Evolutionary conservation across 1,140 invertebrate genomes (phyloP).

Genomic region (Rhyacophila brunnea): DNA sequence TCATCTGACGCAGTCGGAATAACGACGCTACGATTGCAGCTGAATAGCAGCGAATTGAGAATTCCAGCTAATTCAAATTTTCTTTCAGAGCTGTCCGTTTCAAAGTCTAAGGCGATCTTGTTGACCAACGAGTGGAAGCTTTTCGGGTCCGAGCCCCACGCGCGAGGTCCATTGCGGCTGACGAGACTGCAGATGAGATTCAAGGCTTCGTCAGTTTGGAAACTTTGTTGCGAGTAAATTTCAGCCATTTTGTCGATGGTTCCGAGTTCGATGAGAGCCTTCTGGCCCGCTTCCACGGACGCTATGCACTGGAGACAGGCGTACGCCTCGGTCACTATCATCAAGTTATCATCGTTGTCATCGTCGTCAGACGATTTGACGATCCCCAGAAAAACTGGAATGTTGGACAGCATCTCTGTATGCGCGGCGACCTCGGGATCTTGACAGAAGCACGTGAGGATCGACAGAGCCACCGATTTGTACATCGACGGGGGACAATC

Average conservation of each 20-base stretch:
- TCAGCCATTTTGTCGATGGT: conserved; percentile 79
- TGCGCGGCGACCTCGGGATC: conserved; percentile 77
- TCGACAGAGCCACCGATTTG: conserved; percentile 83
- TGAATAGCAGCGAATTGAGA: conserved; percentile 71
- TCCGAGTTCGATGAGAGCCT: conserved; percentile 71
- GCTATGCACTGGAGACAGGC: conserved; percentile 79
- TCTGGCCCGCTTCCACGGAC: conserved; percentile 68
- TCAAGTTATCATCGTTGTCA: conserved; percentile 80
- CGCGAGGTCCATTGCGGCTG: conserved; percentile 63
- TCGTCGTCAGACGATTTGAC: conserved; percentile 76
- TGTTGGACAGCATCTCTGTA: conserved; percentile 76
- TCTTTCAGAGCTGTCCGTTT: conserved; percentile 79
- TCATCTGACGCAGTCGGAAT: conserved; percentile 62
- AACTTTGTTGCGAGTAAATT: conserved; percentile 81
- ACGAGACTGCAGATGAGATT: conserved; percentile 74
- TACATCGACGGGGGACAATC: conserved; percentile 85
- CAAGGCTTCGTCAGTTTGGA: conserved; percentile 82
- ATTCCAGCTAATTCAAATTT: conserved; percentile 84
- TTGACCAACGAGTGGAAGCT: conserved; percentile 81
- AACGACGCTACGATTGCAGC: conserved; percentile 66
- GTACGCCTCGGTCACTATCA: conserved; percentile 86
- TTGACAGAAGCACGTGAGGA: conserved; percentile 78
- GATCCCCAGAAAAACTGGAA: conserved; percentile 79
- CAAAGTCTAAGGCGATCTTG: conserved; percentile 82
- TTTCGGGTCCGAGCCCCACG: conserved; percentile 72